Conservation (phyloP, 2,888 invertebrate genomes). For the Chrysina gloriosa region DNA sequence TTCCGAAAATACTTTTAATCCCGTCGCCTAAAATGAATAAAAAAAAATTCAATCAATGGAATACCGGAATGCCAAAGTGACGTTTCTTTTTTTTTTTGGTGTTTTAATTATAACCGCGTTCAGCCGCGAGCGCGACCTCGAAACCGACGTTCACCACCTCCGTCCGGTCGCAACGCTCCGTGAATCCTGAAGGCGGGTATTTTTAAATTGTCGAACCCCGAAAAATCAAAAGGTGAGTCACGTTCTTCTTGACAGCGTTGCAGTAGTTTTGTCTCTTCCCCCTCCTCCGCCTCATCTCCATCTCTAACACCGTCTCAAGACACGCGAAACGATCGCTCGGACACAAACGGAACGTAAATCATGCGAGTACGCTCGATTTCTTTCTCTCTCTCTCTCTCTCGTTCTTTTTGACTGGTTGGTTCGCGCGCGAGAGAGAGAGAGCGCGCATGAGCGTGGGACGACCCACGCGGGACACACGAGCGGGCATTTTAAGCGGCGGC, state of each 20-base stretch:
- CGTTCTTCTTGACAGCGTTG: too few species aligned
- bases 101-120: neutral
- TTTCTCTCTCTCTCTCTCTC: constrained; percentile 40
- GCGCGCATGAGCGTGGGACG: constrained; percentile 8
- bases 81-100: too few species aligned
- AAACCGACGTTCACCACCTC: neutral
- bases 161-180: neutral
- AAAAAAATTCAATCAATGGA: too few species aligned
- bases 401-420: constrained; percentile 23
- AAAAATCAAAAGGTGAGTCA: too few species aligned
- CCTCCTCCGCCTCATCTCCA: neutral
- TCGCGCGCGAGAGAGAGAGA: neutral
- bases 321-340: neutral
- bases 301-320: neutral
- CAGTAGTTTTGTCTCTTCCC: neutral
- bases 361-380: constrained; percentile 40
- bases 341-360: constrained; percentile 14
- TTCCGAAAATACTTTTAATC: too few species aligned
- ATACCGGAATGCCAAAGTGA: too few species aligned
- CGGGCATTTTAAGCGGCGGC: neutral
- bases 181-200: neutral
- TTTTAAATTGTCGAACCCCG: neutral
- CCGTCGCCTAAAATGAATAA: too few species aligned
- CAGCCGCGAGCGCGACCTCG: neutral
- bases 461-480: neutral